Percentiles rank a stretch among this genome's conserved stretches.
These are phyloP conservation scores for Biston betularia DNA, from an alignment of 2,888 invertebrate genomes.

Conservation along the genomic window DNA sequence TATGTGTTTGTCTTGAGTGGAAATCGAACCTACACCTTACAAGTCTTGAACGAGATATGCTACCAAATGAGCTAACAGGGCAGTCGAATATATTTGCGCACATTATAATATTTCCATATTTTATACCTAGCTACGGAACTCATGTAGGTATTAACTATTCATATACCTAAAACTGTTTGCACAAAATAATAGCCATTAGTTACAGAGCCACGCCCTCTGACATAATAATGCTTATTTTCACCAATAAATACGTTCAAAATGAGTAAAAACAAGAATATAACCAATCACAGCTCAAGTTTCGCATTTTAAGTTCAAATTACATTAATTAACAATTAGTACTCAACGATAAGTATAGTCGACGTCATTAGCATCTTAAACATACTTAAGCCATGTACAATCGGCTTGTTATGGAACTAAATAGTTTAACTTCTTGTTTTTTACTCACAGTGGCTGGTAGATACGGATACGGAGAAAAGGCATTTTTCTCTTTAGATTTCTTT, in stretches of 20 bases:
- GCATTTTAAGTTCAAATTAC: neutral
- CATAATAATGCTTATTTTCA: neutral
- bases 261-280: neutral
- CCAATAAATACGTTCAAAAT: conserved; percentile 3
- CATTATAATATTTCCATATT: no score
- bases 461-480: neutral
- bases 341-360: neutral
- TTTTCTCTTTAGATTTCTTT: neutral
- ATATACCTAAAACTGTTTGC: neutral
- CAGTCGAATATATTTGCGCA: no score
- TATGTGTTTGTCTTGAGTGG: no score
- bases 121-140: neutral
- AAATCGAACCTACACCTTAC: no score
- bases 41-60: no score
- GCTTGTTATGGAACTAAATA: neutral
- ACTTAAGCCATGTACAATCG: neutral
- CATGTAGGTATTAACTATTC: neutral
- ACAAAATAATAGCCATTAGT: neutral
- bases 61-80: no score
- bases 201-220: neutral
- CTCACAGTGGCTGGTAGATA: neutral
- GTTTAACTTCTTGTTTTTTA: conserved; percentile 3
- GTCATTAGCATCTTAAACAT: conserved; percentile 3
- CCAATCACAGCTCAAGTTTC: neutral
- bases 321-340: conserved; percentile 1